phyloP scores from a whole-genome alignment of 2,797 vertebrate species.

The Anabas testudineus region DNA sequence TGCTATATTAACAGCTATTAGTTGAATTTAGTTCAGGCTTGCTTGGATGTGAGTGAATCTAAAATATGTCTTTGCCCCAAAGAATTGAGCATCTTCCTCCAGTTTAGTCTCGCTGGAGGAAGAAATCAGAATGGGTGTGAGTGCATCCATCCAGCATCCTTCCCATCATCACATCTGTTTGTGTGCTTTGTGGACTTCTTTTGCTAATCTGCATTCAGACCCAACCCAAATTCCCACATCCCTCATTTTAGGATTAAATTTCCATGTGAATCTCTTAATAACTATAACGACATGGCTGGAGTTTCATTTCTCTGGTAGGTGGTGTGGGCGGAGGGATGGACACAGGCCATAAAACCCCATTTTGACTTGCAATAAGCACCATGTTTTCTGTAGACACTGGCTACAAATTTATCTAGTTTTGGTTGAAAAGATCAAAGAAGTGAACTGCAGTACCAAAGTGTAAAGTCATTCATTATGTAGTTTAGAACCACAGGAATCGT shows the following conservation, averaged over 20 bases:
- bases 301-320: conserved; percentile 33
- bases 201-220: conserved; percentile 81
- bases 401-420: conserved; percentile 35
- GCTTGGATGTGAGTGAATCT: conserved; percentile 28
- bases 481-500: background rate
- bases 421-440: conserved; percentile 1
- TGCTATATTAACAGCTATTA: background rate
- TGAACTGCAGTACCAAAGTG: conserved; percentile 6
- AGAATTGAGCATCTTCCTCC: conserved; percentile 14
- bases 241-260: conserved; percentile 55
- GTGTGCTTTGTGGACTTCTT: conserved; percentile 73
- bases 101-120: conserved; percentile 27
- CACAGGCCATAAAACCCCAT: conserved; percentile 20
- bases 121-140: conserved; percentile 61
- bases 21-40: conserved; percentile 18
- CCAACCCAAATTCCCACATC: conserved; percentile 50
- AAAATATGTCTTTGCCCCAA: conserved; percentile 8
- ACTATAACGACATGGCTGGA: conserved; percentile 28
- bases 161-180: conserved; percentile 71
- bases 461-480: conserved; percentile 1
- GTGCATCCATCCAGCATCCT: conserved; percentile 59
- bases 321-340: conserved; percentile 26
- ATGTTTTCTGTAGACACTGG: conserved; percentile 26
- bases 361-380: conserved; percentile 32
- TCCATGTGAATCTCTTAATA: conserved; percentile 40